A percentile compares a stretch with the other conserved stretches of the same genome.
Evolutionary conservation across 2,888 invertebrate species (phyloP).

Genomic region (Synergus umbraculus): DNA sequence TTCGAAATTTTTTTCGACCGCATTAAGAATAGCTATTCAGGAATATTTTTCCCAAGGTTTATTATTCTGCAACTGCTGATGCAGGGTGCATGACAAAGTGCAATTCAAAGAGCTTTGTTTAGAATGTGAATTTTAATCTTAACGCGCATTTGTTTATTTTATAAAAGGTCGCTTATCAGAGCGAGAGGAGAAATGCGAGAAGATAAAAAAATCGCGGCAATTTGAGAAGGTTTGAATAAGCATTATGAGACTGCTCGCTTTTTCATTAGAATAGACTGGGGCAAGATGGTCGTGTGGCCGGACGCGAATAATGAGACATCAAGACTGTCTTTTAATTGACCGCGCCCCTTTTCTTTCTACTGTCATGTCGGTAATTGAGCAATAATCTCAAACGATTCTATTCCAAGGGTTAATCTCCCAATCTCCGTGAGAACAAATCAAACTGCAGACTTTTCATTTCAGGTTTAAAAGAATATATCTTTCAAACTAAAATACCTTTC

Average conservation of each 20-base stretch:
- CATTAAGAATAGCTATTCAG: background rate
- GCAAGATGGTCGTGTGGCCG: conserved; percentile 41
- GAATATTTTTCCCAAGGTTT: background rate
- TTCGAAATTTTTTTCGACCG: background rate
- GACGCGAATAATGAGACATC: conserved; percentile 45
- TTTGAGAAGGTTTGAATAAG: conserved; percentile 39
- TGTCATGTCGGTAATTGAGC: conserved; percentile 44
- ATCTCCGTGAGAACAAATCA: conserved; percentile 26
- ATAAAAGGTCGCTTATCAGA: conserved; percentile 4
- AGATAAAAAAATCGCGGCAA: conserved; percentile 31
- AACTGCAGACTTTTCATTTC: background rate
- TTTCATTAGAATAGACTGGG: conserved; percentile 34
- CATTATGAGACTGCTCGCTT: conserved; percentile 24
- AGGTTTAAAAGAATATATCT: background rate
- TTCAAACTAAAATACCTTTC: background rate
- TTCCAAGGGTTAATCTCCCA: conserved; percentile 23
- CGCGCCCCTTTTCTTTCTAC: conserved; percentile 46
- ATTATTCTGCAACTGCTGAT: conserved; percentile 10
- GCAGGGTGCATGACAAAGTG: background rate
- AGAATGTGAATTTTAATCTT: conserved; percentile 18
- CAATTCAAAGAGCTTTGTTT: conserved; percentile 32
- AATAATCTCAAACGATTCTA: conserved; percentile 38
- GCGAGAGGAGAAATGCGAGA: conserved; percentile 26
- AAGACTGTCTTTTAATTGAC: conserved; percentile 43
- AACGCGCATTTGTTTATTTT: conserved; percentile 10